phyloP scores from a whole-genome alignment of 2,888 invertebrate species.

The Alloscopus bannaensis region DNA sequence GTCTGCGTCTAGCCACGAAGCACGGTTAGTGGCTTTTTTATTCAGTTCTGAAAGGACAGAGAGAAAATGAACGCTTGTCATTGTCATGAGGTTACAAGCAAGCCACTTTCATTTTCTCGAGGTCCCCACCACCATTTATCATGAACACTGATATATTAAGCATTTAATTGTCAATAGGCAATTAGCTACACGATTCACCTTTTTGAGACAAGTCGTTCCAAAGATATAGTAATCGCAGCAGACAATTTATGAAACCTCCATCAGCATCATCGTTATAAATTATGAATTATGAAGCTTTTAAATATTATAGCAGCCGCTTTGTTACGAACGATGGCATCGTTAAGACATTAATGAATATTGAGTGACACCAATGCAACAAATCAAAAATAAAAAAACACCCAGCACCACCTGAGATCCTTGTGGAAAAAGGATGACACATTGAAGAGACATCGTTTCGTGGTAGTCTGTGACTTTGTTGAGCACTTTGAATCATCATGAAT shows the following conservation, averaged over 20 bases:
- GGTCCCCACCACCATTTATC: neutral
- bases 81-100: neutral
- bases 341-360: slow-evolving; percentile 27
- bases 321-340: neutral
- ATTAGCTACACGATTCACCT: slow-evolving; percentile 19
- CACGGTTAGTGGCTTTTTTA: neutral
- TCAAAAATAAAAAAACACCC: neutral
- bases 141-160: neutral
- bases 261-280: neutral
- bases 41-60: too few relatives aligned
- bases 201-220: neutral
- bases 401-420: neutral
- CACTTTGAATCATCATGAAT: neutral
- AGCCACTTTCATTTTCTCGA: slow-evolving; percentile 13
- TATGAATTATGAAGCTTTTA: slow-evolving; percentile 2
- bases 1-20: neutral
- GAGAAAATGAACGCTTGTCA: slow-evolving; percentile 12
- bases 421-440: neutral
- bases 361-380: slow-evolving; percentile 1
- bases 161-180: slow-evolving; percentile 32
- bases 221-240: neutral
- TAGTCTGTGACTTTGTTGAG: neutral
- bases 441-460: neutral
- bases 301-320: slow-evolving; percentile 13
- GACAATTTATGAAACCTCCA: too few relatives aligned